Percentiles rank a stretch among this genome's conserved stretches.
Evolutionary conservation across 2,888 invertebrate genomes (phyloP).

Genomic region (Heliconius charithonia): DNA sequence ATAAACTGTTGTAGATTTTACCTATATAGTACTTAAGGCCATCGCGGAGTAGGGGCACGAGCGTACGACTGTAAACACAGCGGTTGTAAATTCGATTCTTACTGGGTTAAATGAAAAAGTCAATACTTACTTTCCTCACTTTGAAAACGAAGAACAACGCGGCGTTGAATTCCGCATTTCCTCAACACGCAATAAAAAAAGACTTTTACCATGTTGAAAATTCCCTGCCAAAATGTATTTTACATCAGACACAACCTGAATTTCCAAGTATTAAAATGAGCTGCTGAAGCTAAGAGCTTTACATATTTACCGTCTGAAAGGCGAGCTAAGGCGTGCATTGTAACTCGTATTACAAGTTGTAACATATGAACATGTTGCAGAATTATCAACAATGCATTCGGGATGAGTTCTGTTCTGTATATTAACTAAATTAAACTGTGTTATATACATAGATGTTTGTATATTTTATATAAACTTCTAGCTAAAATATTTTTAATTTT

Average conservation of each 20-base stretch:
- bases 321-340: conserved; percentile 32
- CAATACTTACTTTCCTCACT: no score
- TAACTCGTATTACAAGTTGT: conserved; percentile 34
- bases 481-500: background rate
- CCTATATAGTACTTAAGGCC: no score
- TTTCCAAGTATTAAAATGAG: conserved; percentile 27
- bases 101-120: no score
- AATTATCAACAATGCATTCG: conserved; percentile 33
- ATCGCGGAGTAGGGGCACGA: no score
- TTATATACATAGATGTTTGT: background rate
- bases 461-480: background rate
- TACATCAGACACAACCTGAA: conserved; percentile 1
- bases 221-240: background rate
- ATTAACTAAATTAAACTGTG: background rate
- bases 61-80: no score
- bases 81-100: no score
- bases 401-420: background rate
- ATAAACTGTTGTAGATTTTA: no score
- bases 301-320: conserved; percentile 41
- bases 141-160: no score
- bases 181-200: background rate
- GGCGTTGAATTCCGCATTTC: no score
- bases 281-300: conserved; percentile 37
- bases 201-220: background rate
- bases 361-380: conserved; percentile 33